Evolutionary conservation across 1,140 invertebrate species (phyloP), one percentile per base, ranked within the genome.

Genomic region (Cydia fagiglandana): DNA sequence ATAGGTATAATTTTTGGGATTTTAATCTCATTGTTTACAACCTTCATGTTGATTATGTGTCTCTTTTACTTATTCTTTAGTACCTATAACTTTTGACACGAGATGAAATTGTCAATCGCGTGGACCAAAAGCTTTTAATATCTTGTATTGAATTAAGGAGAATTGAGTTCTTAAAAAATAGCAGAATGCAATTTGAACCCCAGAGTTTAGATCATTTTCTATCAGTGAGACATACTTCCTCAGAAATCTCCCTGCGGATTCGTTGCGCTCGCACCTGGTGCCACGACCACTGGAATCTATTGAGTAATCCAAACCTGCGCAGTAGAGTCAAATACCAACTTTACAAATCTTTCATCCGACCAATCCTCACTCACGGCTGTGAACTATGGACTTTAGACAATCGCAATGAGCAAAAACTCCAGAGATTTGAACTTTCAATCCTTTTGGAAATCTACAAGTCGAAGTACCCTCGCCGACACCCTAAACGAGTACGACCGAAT

Each of bases 341-440:
- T 15, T 87, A 87, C 75, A 86, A 81, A 24, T 75, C 81, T n/a
- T 84, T 87, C 68, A 80, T 87, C 7, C 79, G 78, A 75, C 86
- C 84, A 15, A 87, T 87, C 30, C 79, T 87, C 4, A 82, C 83
- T 4, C 85, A 87, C 38, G 84, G 83, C 9, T 87, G 84, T 73
- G 86, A 87, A 77, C 12, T 83, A 38, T 87, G 86, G 86, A 73
- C 41, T 4, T 75, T 85, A 45, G 74, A 84, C 38, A 45, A 73
- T 1, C 61, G 30, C 6, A 76, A 64, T 30, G 73, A 38, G 10
- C 75, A 64, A 77, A 84, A 81, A 73, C 78, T 87, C 4, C 70
- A 81, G 12, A 77, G 76, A 4, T 87, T 81, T 38, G 83, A 86
- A 77, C 70, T 24, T 70, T 45, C 74, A 10, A 73, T 82, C 53